Evolutionary conservation across 2,888 invertebrate species (phyloP).

Genomic region (Coenonympha glycerion): DNA sequence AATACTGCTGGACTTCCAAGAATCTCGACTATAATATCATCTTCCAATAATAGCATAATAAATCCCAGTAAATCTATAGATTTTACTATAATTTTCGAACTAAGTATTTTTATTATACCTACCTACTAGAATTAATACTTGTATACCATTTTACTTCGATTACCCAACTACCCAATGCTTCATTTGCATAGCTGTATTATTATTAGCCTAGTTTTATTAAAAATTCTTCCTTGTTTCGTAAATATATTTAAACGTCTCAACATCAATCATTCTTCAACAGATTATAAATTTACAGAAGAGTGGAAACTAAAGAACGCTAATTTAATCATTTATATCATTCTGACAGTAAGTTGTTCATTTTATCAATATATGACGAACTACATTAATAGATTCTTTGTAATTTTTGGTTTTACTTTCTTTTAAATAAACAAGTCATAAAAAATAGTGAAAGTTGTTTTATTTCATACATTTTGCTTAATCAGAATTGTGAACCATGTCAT

Average conservation of each 20-base stretch:
- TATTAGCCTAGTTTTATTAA: conserved; percentile 11
- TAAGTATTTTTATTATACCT: conserved; percentile 17
- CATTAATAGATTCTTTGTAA: conserved; percentile 37
- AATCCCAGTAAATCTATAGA: conserved; percentile 31
- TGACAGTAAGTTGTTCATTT: conserved; percentile 32
- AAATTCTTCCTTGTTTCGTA: background rate
- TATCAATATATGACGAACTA: conserved; percentile 43
- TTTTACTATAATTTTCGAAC: conserved; percentile 15
- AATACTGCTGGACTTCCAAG: conserved; percentile 30
- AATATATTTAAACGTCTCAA: background rate
- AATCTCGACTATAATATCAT: conserved; percentile 31
- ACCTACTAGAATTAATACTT: conserved; percentile 6
- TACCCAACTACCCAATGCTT: conserved; percentile 6
- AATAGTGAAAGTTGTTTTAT: conserved; percentile 37
- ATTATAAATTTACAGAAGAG: background rate
- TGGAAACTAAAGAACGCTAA: background rate
- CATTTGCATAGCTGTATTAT: conserved; percentile 7
- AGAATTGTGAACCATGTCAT: background rate
- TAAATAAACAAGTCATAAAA: conserved; percentile 48
- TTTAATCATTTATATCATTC: conserved; percentile 36
- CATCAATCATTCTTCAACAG: background rate
- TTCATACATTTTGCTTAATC: conserved; percentile 19
- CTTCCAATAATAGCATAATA: conserved; percentile 32
- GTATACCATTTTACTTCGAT: conserved; percentile 1
- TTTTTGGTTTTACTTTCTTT: conserved; percentile 41